Evolutionary conservation across 2,888 invertebrate species (phyloP), one percentile per base, ranked within the genome.

Genomic region (Thyatira batis): DNA sequence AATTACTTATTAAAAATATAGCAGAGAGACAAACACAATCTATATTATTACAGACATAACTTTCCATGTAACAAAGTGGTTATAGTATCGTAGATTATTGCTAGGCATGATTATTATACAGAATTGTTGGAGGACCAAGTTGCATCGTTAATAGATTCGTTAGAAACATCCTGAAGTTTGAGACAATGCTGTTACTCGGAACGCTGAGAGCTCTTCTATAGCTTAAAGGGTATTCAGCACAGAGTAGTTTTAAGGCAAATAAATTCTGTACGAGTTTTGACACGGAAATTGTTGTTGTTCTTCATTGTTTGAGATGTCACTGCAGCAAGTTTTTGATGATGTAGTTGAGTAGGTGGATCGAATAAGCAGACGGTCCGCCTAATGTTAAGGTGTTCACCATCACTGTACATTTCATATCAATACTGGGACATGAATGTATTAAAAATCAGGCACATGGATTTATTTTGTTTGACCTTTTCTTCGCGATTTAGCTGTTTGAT

Each of bases 131-230:
- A 49, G 43, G 45, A 11, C 44, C 45, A 65, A 61, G 28, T 57
- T 58, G 8, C 46, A 20, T 46, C 54, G 49, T 53, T 60, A 53
- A 55, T 61, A 54, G 27, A 65, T 60, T 65, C 52, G 54, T 61
- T 50, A 54, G 60, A 50, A 30, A 17, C 56, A 49, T 50, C 39
- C 49, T 53, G 57, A 44, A 57, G 57, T 50, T 53, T 43, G 51
- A 49, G 49, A 25, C 49, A 54, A 28, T 49, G 53, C 49, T 63
- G 39, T 61, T 53, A 63, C 60, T 54, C 28, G 48, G 23, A 45
- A 17, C 27, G 20, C 20, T 20, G 39, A 27, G 27, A 27, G 9
- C 48, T 48, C 25, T 46, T 33, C 39, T 39, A 17, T 17, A 39
- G 33, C 33, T 39, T 39, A 13, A 39, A n/a, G 39, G 39, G 39